phyloP scores from a whole-genome alignment of 2,888 invertebrate genomes.

The Chorisops tibialis region DNA sequence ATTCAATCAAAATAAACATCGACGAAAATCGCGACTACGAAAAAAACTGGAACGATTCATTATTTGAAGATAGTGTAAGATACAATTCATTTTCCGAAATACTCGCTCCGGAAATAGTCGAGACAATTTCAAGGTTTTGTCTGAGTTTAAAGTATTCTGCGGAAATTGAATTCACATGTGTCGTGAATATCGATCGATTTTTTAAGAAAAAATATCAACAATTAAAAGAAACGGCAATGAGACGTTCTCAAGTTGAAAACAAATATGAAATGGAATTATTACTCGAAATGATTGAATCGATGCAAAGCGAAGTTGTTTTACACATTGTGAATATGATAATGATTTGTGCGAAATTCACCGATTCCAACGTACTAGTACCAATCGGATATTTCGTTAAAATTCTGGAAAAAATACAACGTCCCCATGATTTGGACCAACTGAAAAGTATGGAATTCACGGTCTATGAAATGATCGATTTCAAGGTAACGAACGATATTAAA shows the following conservation, averaged over 20 bases:
- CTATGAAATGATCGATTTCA: background rate
- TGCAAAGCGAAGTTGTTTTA: background rate
- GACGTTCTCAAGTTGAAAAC: too few relatives aligned
- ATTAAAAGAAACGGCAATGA: background rate
- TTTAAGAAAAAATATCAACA: background rate
- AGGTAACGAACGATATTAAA: too few relatives aligned
- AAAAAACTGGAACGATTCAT: background rate
- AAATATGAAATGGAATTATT: background rate
- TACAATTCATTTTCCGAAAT: background rate
- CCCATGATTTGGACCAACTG: background rate
- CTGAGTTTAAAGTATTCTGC: background rate
- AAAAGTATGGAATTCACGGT: slow-evolving; percentile 4
- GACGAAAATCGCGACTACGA: background rate
- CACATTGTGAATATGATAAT: background rate
- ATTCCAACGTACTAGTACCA: background rate
- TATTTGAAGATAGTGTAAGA: background rate
- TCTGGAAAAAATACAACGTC: background rate
- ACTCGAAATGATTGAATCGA: background rate
- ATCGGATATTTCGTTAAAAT: background rate
- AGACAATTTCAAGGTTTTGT: background rate
- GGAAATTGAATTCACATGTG: slow-evolving; percentile 2
- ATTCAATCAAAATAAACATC: too few relatives aligned
- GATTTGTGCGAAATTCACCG: background rate
- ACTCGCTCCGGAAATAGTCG: background rate
- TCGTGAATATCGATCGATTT: background rate